Conservation (phyloP, 2,888 invertebrate species). For the Sinodicranocentrus sp. region DNA sequence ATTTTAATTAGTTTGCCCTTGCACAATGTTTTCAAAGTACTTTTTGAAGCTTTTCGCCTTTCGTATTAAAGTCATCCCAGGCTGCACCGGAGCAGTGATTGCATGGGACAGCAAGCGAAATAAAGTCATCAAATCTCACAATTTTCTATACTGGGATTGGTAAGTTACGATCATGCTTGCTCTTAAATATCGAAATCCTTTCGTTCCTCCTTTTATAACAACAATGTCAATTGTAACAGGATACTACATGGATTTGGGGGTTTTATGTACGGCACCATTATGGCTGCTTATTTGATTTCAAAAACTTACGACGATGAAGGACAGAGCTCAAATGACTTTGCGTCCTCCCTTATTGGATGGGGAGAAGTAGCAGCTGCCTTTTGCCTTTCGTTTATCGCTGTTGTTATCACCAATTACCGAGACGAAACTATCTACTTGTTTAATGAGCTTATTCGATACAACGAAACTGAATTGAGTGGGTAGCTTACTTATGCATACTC, state of each 20-base stretch:
- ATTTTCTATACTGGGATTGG: slow-evolving; percentile 22
- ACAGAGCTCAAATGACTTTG: background rate
- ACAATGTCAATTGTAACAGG: background rate
- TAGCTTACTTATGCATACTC: background rate
- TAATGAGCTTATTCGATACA: background rate
- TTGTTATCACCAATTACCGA: background rate
- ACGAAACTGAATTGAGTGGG: background rate
- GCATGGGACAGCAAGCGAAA: slow-evolving; percentile 1
- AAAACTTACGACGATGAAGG: background rate
- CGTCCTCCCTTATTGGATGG: background rate
- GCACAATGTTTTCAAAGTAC: background rate
- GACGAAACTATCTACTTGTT: background rate
- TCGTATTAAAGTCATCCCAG: background rate
- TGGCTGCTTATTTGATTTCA: background rate
- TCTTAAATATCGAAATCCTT: background rate
- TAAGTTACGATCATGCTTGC: background rate
- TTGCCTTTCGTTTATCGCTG: background rate
- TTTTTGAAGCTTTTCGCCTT: background rate
- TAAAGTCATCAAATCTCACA: background rate
- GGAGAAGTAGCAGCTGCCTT: background rate
- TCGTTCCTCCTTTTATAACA: background rate
- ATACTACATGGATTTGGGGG: background rate
- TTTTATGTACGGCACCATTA: background rate
- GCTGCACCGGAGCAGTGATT: background rate
- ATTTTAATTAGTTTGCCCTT: too few species aligned